phyloP scores from a whole-genome alignment of 1,140 invertebrate genomes.

The Phymastichus coffea region DNA sequence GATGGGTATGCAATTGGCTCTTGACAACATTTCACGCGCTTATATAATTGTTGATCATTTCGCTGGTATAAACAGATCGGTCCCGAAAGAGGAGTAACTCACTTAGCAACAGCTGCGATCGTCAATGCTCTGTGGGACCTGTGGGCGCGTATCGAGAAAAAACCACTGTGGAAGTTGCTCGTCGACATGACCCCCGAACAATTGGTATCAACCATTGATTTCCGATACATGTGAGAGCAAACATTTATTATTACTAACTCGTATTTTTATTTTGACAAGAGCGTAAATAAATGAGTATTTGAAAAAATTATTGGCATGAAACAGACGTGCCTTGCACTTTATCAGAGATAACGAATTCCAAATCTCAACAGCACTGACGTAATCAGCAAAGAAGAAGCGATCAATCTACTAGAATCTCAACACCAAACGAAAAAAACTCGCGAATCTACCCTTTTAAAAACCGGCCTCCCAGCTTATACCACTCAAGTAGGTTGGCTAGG shows the following conservation, averaged over 20 bases:
- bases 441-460: slow-evolving; percentile 59
- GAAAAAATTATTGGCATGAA: too few relatives aligned
- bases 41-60: too few relatives aligned
- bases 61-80: too few relatives aligned
- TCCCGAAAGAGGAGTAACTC: slow-evolving; percentile 88
- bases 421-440: slow-evolving; percentile 61
- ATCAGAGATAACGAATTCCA: too few relatives aligned
- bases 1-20: slow-evolving; percentile 87
- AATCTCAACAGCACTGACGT: slow-evolving; percentile 79
- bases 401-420: slow-evolving; percentile 69
- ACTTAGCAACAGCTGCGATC: slow-evolving; percentile 85
- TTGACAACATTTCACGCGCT: neutral
- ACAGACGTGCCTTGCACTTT: too few relatives aligned
- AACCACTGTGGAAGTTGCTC: slow-evolving; percentile 85
- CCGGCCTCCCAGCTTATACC: slow-evolving; percentile 79
- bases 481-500: slow-evolving; percentile 82
- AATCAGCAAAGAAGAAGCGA: slow-evolving; percentile 78
- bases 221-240: slow-evolving; percentile 73
- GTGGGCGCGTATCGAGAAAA: slow-evolving; percentile 80
- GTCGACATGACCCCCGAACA: slow-evolving; percentile 79
- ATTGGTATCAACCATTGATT: slow-evolving; percentile 84
- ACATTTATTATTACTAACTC: too few relatives aligned
- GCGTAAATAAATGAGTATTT: too few relatives aligned
- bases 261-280: too few relatives aligned
- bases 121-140: slow-evolving; percentile 90